phyloP scores from a whole-genome alignment of 2,797 vertebrate genomes.

The Sus cebifrons region DNA sequence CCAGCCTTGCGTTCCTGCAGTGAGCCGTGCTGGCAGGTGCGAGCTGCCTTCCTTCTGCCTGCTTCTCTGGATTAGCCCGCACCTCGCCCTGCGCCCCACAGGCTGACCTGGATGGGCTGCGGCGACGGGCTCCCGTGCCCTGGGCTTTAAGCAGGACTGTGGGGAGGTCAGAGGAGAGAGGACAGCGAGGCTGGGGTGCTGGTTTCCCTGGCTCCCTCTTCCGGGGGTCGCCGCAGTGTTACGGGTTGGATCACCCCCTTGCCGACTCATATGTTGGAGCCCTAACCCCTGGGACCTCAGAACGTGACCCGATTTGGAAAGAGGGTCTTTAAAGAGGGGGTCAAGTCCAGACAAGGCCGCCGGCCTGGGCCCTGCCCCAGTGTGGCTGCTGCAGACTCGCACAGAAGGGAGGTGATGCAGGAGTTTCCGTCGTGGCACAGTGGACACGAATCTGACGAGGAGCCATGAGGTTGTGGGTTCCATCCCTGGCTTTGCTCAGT shows the following conservation, averaged over 20 bases:
- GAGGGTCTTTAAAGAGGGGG: background rate
- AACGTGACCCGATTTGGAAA: background rate
- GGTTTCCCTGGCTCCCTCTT: background rate
- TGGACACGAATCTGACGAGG: no score
- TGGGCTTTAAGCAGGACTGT: no score
- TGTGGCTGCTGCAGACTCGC: background rate
- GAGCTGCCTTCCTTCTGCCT: fast-evolving
- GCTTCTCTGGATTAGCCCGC: background rate
- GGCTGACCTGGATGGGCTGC: fast-evolving
- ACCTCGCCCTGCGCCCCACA: fast-evolving
- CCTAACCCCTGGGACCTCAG: no score
- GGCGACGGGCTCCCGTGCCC: fast-evolving
- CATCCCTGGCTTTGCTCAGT: no score
- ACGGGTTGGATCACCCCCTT: no score
- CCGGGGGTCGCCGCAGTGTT: background rate
- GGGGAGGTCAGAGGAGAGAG: background rate
- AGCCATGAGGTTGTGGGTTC: no score
- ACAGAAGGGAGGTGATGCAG: no score
- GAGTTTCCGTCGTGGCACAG: no score
- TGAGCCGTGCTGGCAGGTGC: fast-evolving
- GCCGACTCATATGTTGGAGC: no score
- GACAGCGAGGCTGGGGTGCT: background rate
- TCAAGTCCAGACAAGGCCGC: background rate
- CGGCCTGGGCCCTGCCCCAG: background rate
- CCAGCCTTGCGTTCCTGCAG: background rate